Percentiles rank a stretch among this genome's conserved stretches.
Conservation (phyloP, 2,113 vertebrate species). For the Nasalis larvatus region DNA sequence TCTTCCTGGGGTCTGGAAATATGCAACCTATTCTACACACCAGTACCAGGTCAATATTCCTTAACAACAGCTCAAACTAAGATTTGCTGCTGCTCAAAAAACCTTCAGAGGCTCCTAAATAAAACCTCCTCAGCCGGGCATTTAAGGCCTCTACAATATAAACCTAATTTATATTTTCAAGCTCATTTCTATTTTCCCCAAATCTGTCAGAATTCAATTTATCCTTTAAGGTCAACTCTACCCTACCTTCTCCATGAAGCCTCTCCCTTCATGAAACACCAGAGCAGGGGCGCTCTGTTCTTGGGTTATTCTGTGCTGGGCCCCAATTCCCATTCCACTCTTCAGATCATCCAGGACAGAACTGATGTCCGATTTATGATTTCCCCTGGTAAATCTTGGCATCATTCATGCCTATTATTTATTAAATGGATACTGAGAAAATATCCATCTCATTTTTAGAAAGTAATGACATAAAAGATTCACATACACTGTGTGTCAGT, state of each 20-base stretch:
- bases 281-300: neutral
- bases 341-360: neutral
- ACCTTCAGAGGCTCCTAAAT: neutral
- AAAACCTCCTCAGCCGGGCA: neutral
- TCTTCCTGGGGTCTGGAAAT: neutral
- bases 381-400: neutral
- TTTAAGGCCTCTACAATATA: neutral
- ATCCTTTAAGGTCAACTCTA: neutral
- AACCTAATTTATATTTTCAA: neutral
- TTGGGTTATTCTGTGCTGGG: neutral
- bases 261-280: neutral
- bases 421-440: neutral
- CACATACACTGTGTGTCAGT: neutral
- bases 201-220: fast-evolving
- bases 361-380: neutral
- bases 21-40: neutral
- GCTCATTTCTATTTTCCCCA: neutral
- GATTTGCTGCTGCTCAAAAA: neutral
- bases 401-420: neutral
- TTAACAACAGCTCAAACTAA: no score
- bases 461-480: neutral
- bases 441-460: neutral
- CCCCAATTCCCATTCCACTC: neutral
- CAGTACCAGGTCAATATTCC: neutral
- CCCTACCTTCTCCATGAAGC: fast-evolving